Percentiles rank a stretch among this genome's conserved stretches.
phyloP scores from a whole-genome alignment of 2,888 invertebrate genomes.

The Cenopis cana region DNA sequence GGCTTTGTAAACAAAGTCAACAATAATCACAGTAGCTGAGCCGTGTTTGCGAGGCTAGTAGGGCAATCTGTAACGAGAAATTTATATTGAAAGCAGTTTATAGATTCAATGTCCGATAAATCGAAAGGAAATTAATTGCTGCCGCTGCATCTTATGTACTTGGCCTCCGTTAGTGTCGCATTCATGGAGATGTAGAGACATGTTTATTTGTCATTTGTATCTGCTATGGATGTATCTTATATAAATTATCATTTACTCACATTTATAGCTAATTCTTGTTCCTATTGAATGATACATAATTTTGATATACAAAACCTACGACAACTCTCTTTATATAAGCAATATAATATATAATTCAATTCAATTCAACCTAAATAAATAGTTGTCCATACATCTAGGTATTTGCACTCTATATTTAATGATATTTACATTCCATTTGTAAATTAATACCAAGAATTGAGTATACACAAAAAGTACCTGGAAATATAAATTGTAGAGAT shows the following conservation, averaged over 20 bases:
- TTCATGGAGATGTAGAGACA: background rate
- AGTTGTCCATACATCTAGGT: too few species aligned
- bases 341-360: too few species aligned
- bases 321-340: too few species aligned
- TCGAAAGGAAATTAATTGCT: slow-evolving; percentile 23
- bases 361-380: too few species aligned
- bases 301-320: background rate
- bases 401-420: too few species aligned
- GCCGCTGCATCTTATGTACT: slow-evolving; percentile 17
- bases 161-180: background rate
- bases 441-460: too few species aligned
- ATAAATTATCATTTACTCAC: background rate
- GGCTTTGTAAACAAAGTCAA: slow-evolving; percentile 30
- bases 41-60: slow-evolving; percentile 6
- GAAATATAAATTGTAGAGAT: background rate
- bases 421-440: too few species aligned
- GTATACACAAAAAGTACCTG: background rate
- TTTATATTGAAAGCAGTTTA: slow-evolving; percentile 25
- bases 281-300: background rate
- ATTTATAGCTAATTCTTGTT: too few species aligned
- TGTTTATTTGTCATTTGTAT: background rate
- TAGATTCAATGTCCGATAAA: slow-evolving; percentile 20
- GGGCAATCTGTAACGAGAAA: background rate
- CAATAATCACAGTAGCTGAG: slow-evolving; percentile 6
- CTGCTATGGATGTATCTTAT: background rate